Evolutionary conservation across 35 echinoderm and acorn worm species (phyloP), one percentile per base, ranked within the genome.

Genomic region (Lytechinus variegatus): DNA sequence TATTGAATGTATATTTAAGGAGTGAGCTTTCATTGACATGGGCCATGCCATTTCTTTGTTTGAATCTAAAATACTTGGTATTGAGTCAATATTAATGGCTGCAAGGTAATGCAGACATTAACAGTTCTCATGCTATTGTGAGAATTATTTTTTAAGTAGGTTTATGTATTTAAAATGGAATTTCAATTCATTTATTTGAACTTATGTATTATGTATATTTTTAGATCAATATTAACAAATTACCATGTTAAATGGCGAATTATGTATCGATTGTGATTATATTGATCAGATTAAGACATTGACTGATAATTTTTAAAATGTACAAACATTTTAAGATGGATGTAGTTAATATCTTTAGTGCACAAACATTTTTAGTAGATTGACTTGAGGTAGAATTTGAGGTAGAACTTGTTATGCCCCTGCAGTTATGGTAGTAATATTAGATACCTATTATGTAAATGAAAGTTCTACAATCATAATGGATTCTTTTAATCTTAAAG

Each of bases 151-250:
- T 72, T 79, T 71, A 71, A 79, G 66, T 79, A 79, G 66, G 13
- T 4, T 79, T 79, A 79, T 79, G 7, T 79, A 79, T 79, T n/a
- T 79, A 79, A 58, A 79, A 79, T 79, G 66, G 19, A 79, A 79
- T 79, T 79, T 79, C 66, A 79, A 79, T 79, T 79, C 66, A 79
- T 79, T 79, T 79, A 79, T 79, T 79, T 79, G 66, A 79, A 79
- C 66, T 79, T 79, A n/a, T 79, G 14, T 79, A 79, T 79, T 79
- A 79, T 79, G 66, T 79, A 79, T 79, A 79, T 79, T 79, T 79
- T 79, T 19, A 79, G 66, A 79, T 19, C 66, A 79, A 79, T 79
- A 24, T 79, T 79, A 24, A 19, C 66, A 79, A 79, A n/a, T 19
- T 79, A 79, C n/a, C 66, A n/a, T 79, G 66, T 7, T 79, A 44